phyloP scores from a whole-genome alignment of 2,888 invertebrate genomes.

The Magallana nippona region DNA sequence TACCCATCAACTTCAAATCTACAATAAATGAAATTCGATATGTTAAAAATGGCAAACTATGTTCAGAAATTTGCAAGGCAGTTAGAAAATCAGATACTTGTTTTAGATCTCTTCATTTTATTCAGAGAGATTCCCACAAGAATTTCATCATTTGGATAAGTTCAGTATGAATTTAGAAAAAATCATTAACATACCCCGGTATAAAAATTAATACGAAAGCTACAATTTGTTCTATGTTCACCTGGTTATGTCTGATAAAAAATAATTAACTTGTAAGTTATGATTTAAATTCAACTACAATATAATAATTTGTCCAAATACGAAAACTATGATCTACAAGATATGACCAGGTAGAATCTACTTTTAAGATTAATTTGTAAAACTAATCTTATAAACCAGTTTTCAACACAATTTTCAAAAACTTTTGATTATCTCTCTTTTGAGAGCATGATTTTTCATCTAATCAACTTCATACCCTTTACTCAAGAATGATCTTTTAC shows the following conservation, averaged over 20 bases:
- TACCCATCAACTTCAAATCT: too few relatives aligned
- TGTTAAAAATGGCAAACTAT: not conserved
- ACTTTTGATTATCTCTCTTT: too few relatives aligned
- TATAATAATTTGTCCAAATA: not conserved
- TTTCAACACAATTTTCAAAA: too few relatives aligned
- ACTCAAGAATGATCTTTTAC: too few relatives aligned
- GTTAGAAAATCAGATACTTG: not conserved
- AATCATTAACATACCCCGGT: too few relatives aligned
- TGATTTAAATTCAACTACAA: too few relatives aligned
- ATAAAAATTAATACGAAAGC: too few relatives aligned
- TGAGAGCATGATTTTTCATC: not conserved
- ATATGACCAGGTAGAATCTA: not conserved
- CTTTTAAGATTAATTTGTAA: not conserved
- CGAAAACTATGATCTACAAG: not conserved
- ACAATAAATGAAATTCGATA: not conserved
- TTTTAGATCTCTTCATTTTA: not conserved
- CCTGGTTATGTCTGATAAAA: too few relatives aligned
- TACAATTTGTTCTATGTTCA: too few relatives aligned
- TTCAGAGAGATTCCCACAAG: slow-evolving; percentile 19
- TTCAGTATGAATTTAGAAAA: not conserved
- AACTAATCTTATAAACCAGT: not conserved
- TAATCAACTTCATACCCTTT: too few relatives aligned
- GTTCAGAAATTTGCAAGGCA: not conserved
- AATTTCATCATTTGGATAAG: slow-evolving; percentile 19
- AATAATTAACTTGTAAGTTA: too few relatives aligned